Evolutionary conservation across 2,113 vertebrate species (phyloP), one percentile per base, ranked within the genome.

Genomic region (Corynorhinus townsendii): DNA sequence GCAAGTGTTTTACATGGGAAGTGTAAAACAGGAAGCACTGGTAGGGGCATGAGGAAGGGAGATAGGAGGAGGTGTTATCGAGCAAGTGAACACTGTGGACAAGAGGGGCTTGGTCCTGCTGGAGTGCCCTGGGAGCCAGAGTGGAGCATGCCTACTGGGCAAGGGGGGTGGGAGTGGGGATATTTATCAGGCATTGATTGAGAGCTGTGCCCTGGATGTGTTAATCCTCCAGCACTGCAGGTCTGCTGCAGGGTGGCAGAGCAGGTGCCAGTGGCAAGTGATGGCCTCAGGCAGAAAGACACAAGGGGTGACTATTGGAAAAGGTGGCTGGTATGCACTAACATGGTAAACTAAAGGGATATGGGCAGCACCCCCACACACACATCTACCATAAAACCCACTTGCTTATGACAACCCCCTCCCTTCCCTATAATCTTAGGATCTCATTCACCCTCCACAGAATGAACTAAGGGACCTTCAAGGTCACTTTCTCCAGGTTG

Each of bases 371-470:
- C 24, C 62, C 33, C 38, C 22, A 28, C 35, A 22, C 59, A n/a
- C 43, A 35, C 73, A 22, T n/a, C 72, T 79, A n/a, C n/a, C 33
- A 47, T 59, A 85, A 85, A 77, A 71, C 26, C 80, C 9, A 24
- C 59, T 80, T 90, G 73, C 73, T 73, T 35, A 9, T 38, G n/a
- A 20, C 35, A 54, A 85, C 38, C 4, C 3, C 7, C 47, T 22
- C 33, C 69, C 16, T 38, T 71, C 73, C 35, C 4, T 5, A 4
- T 17, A 26, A 56, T 33, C 73, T 82, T 16, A 10, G 72, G 81
- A 77, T 69, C 43, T 93, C 89, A 76, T 52, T 89, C 68, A 86
- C 35, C 75, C 30, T 76, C 69, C 45, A 76, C 12, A 35, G 75
- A 40, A 16, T 17, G 47, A 94, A 68, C 76, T 54, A 56, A 62